phyloP scores from a whole-genome alignment of 2,888 invertebrate genomes.

The Baccha elongata region DNA sequence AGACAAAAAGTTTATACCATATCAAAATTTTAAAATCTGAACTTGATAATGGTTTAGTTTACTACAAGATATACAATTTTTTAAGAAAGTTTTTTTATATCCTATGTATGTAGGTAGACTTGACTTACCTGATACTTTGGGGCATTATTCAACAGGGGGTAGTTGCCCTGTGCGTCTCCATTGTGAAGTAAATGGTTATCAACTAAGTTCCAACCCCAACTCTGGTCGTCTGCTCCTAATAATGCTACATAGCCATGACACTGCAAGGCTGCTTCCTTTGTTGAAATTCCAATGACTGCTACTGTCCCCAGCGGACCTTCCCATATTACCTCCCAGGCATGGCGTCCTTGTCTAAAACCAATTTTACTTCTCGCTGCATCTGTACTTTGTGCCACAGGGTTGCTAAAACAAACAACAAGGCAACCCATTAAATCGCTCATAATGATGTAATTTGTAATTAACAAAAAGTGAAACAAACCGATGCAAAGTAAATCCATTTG shows the following conservation, averaged over 20 bases:
- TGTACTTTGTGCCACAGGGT: slow-evolving; percentile 99
- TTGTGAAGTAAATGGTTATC: slow-evolving; percentile 98
- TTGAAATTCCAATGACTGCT: slow-evolving; percentile 97
- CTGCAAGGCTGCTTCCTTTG: slow-evolving; percentile 95
- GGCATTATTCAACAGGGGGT: slow-evolving; percentile 96
- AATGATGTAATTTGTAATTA: slow-evolving; percentile 5
- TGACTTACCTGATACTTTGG: slow-evolving; percentile 96
- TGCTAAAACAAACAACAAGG: slow-evolving; percentile 85
- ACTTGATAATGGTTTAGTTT: too few relatives aligned
- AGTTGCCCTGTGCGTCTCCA: slow-evolving; percentile 96
- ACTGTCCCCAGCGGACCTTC: slow-evolving; percentile 99
- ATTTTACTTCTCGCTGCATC: slow-evolving; percentile 96
- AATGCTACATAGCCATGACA: slow-evolving; percentile 98
- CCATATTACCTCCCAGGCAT: slow-evolving; percentile 99
- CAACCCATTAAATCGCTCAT: too few relatives aligned
- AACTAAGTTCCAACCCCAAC: slow-evolving; percentile 99
- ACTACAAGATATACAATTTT: too few relatives aligned
- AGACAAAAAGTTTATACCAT: too few relatives aligned
- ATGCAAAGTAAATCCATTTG: slow-evolving; percentile 98
- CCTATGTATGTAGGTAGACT: background rate
- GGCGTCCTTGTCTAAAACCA: slow-evolving; percentile 95
- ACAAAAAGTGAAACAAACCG: slow-evolving; percentile 82
- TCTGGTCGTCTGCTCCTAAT: slow-evolving; percentile 97
- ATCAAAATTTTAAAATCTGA: too few relatives aligned
- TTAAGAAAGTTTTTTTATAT: too few relatives aligned